These are phyloP conservation scores for Dugesia japonica DNA, from an alignment of 2,888 invertebrate species.

Conservation along the genomic window DNA sequence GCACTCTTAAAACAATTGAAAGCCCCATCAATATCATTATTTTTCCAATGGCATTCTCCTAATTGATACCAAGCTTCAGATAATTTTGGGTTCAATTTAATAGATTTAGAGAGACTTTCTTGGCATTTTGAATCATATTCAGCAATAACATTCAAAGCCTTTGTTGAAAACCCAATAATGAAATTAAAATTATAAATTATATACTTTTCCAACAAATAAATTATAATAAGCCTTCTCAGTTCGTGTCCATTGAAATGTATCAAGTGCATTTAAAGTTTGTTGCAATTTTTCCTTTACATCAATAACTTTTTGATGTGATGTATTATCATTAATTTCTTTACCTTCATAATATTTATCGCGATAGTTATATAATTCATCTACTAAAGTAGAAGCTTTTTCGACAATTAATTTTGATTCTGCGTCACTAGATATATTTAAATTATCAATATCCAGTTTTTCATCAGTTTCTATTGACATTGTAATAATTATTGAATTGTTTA, in stretches of 20 bases:
- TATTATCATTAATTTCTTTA: constrained; percentile 56
- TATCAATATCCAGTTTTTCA: neutral
- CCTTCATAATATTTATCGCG: constrained; percentile 65
- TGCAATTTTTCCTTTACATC: constrained; percentile 57
- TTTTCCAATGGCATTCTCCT: constrained; percentile 74
- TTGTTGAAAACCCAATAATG: neutral
- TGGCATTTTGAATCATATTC: constrained; percentile 59
- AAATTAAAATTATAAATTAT: too few relatives aligned
- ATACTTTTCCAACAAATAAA: constrained; percentile 56
- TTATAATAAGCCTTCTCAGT: constrained; percentile 45
- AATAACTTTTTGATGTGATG: constrained; percentile 55
- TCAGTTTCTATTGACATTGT: neutral
- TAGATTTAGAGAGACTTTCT: constrained; percentile 63
- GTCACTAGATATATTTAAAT: neutral
- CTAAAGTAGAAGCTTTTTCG: constrained; percentile 38
- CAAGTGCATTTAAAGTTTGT: constrained; percentile 54
- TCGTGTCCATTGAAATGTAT: constrained; percentile 52
- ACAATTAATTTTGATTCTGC: neutral
- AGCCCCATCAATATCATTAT: constrained; percentile 62
- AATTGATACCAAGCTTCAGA: constrained; percentile 73
- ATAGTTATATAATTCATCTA: constrained; percentile 57
- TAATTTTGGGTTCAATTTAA: constrained; percentile 65
- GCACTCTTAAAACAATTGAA: constrained; percentile 66
- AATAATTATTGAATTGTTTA: neutral
- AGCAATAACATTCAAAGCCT: constrained; percentile 58